Evolutionary conservation across 2,888 invertebrate species (phyloP), one percentile per base, ranked within the genome.

Genomic region (Ceramica pisi): DNA sequence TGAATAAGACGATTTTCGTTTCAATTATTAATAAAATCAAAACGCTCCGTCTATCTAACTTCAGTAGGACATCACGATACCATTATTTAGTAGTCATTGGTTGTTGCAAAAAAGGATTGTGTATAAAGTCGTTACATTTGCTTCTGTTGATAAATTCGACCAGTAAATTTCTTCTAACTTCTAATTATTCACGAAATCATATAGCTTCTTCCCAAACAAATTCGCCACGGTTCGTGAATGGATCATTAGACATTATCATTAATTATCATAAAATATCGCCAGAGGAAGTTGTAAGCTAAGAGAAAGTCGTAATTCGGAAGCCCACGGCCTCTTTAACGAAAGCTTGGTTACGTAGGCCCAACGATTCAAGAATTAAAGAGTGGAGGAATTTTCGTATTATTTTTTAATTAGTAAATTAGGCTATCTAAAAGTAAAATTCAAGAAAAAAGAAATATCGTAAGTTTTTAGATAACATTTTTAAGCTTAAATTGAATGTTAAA

Each of bases 221-320:
- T 78, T 60, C n/a, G 59, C 35, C 35, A 60, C 51, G 53, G 57
- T 63, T 12, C 62, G n/a, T 71, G 71, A 78, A 71, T 53, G 59
- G 48, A 21, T 59, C 53, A 75, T 78, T 62, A 75, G 31, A 51
- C 35, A 63, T 63, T 48, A 48, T 57, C 50, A 75, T 77, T 61
- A 56, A 76, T 76, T 69, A 74, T 62, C 31, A 57, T 77, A 71
- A 63, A 78, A n/a, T n/a, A n/a, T 63, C 48, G 63, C 63, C 26
- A 60, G 50, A 71, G 62, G 75, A 78, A 71, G 53, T 61, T n/a
- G 23, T 21, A 48, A 44, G 62, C 23, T 26, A 16, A 56, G 75
- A 61, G 80, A 80, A 78, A 80, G 80, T 75, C 38, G 21, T 16
- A 51, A 80, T 64, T 75, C 63, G 35, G 80, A 78, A 75, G 67